Conservation (phyloP, 1,140 invertebrate genomes). For the Manduca sexta region DNA sequence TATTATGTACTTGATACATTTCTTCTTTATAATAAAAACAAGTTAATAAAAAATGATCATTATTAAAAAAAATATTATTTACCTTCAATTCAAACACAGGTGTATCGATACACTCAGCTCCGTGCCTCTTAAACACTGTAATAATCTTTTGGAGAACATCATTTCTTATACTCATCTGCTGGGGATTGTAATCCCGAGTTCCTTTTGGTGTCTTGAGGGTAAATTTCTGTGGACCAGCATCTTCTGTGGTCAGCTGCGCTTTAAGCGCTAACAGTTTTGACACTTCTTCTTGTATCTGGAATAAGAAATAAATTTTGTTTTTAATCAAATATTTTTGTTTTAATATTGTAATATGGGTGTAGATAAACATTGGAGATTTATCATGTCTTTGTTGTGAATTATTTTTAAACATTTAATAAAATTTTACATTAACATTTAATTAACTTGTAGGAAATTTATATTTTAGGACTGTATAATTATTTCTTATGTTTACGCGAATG, state of each 20-base stretch:
- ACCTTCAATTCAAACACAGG: slow-evolving; percentile 99
- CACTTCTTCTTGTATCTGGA: slow-evolving; percentile 80
- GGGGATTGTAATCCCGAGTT: slow-evolving; percentile 94
- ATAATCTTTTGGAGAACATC: slow-evolving; percentile 93
- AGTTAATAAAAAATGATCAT: neutral
- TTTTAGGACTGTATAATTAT: too few relatives aligned
- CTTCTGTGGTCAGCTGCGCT: slow-evolving; percentile 77
- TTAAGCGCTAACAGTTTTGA: slow-evolving; percentile 87
- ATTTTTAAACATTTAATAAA: too few relatives aligned
- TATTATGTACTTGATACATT: too few relatives aligned
- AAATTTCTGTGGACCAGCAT: slow-evolving; percentile 81
- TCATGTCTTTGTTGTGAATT: too few relatives aligned
- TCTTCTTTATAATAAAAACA: too few relatives aligned
- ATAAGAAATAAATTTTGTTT: neutral
- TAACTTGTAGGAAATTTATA: too few relatives aligned
- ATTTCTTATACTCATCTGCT: slow-evolving; percentile 95
- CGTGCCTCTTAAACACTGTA: slow-evolving; percentile 95
- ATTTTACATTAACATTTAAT: too few relatives aligned
- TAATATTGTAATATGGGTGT: too few relatives aligned
- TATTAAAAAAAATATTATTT: too few relatives aligned
- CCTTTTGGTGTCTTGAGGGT: slow-evolving; percentile 95
- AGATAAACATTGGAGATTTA: too few relatives aligned
- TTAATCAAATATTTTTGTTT: too few relatives aligned
- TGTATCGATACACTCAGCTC: slow-evolving; percentile 99
- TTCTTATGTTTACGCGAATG: too few relatives aligned